Base-by-base conservation (phyloP, 53 echinoderm and acorn worm species). In the Henricia sp. region DNA sequence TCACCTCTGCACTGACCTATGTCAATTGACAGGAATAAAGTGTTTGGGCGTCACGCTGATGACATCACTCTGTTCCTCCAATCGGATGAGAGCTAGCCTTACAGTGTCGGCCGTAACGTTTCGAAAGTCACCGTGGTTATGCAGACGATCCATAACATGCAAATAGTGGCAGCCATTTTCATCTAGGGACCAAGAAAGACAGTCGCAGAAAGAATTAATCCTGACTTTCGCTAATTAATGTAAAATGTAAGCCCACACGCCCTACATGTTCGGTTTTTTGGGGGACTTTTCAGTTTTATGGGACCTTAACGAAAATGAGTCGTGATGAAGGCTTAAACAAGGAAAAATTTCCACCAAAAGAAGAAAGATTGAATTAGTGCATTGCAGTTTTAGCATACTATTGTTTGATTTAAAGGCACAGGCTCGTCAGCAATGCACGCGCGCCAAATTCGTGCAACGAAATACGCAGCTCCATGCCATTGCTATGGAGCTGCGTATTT, bases 111-210 rank as follows among this genome's bases (percentile, higher is more conserved):
- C 71, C 4, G 87, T 54, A 25, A 91, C 64, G 64, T 84, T 77
- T 37, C 71, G 44, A 37, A 69, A 94, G 55, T 68, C 66, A n/a
- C 50, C 5, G 33, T 55, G 42, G 52, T 85, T 74, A n/a, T 67
- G 85, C 16, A 94, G 89, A 12, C 88, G 29, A 70, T 94, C 91
- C 65, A 78, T 72, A n/a, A 94, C 67, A 24, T 91, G 94, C 82
- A 94, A 41, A 54, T 82, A 88, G 48, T 94, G 94, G 53, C 94
- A 94, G n/a, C 94, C 94, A 50, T 74, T 84, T 38, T 92, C 93
- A 83, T 86, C 93, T 91, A 72, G 10, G 11, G 64, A 50, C 48
- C 21, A 60, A 28, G 17, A 60, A 2, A 58, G n/a, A n/a, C n/a
- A n/a, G n/a, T n/a, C n/a, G n/a, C n/a, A n/a, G n/a, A n/a, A n/a